Percentiles rank a stretch among this genome's conserved stretches.
These are phyloP conservation scores for Leucoraja erinaceus DNA, from an alignment of 2,113 vertebrate genomes.

Conservation along the genomic window DNA sequence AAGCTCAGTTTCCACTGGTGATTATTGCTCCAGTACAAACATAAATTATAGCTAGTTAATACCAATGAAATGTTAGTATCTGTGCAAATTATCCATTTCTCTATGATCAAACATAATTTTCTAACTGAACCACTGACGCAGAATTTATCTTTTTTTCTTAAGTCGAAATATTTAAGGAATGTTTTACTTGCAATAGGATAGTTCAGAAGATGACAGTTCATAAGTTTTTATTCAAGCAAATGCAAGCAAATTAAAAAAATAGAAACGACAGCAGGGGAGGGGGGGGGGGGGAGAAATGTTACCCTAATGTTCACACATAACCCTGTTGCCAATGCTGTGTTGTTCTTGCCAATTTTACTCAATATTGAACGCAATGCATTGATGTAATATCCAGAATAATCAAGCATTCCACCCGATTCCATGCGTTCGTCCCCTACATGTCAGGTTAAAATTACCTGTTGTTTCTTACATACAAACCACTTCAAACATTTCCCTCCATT, in stretches of 20 bases:
- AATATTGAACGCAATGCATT: background rate
- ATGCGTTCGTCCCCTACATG: background rate
- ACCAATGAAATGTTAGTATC: background rate
- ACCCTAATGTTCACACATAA: background rate
- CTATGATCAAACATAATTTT: background rate
- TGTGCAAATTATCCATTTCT: background rate
- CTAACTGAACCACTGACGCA: background rate
- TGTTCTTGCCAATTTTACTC: background rate
- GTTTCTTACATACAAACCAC: background rate
- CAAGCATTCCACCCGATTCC: background rate
- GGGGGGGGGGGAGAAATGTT: background rate
- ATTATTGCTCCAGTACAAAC: background rate
- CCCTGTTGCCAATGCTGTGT: background rate
- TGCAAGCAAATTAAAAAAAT: background rate
- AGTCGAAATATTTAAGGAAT: background rate
- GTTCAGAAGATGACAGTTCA: background rate
- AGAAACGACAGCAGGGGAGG: background rate
- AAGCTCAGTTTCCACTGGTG: background rate
- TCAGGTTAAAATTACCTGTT: background rate
- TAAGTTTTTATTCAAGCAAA: background rate
- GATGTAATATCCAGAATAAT: background rate
- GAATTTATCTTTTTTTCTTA: constrained; percentile 6
- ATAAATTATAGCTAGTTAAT: background rate
- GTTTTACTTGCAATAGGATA: background rate
- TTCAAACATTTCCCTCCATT: background rate